These are phyloP conservation scores for Stegodyphus dumicola DNA, from an alignment of 1,140 invertebrate genomes.

Conservation along the genomic window DNA sequence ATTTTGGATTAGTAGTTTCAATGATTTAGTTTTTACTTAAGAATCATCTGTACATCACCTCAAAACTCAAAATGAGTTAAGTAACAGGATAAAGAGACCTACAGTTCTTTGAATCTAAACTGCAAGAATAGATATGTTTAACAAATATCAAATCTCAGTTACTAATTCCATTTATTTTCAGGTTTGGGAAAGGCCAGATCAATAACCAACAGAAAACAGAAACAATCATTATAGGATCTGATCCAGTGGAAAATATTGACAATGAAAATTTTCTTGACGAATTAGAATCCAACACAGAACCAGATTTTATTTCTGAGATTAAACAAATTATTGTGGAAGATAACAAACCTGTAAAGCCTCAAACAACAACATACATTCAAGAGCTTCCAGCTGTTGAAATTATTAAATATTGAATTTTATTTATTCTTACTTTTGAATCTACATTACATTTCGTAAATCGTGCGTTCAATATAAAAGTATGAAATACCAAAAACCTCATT, in stretches of 20 bases:
- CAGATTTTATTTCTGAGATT: background rate
- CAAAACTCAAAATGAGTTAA: no score
- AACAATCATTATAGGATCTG: slow-evolving; percentile 33
- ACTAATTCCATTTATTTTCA: background rate
- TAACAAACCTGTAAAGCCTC: background rate
- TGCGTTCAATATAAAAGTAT: background rate
- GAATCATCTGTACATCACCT: no score
- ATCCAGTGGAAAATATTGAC: slow-evolving; percentile 44
- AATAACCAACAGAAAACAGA: slow-evolving; percentile 27
- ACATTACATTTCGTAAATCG: no score
- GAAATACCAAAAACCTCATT: background rate
- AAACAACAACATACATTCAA: background rate
- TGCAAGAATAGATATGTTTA: background rate
- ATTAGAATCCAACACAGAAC: background rate
- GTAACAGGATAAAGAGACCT: no score
- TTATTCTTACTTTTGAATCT: no score
- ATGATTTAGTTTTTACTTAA: no score
- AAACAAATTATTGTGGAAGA: slow-evolving; percentile 14
- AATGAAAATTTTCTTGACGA: slow-evolving; percentile 45
- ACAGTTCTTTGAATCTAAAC: no score
- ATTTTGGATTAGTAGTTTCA: no score
- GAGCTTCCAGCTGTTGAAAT: slow-evolving; percentile 16
- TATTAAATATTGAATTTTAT: slow-evolving; percentile 6
- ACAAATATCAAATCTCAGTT: background rate
- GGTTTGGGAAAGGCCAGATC: background rate